Base-by-base conservation (phyloP, 2,797 vertebrate genomes). In the Coilia nasus region DNA sequence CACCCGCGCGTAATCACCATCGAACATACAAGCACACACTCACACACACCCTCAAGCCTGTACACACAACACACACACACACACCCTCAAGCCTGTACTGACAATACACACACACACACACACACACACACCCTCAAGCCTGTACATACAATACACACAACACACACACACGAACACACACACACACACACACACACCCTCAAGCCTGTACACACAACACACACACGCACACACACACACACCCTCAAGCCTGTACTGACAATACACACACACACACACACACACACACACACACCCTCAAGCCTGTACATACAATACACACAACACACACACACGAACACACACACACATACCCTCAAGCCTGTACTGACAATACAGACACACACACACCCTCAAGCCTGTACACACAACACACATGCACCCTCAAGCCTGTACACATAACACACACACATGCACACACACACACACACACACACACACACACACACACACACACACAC, bases 101-200 rank as follows among this genome's bases (percentile, higher is more conserved):
- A n/a, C n/a, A n/a, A 59, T 19, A 67, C 64, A 67, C 62, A 67
- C 62, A 67, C 64, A 71, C 25, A 71, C 64, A 71, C 64, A 71
- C 64, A 71, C 64, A 71, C 25, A 35, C 25, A 15, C 64, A 71
- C 9, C 1, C 28, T 35, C 78, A 85, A 67, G 88, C 83, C 84
- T 87, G 90, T 56, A 87, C 85, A 75, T 86, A 82, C 78, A 67
- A 89, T 54, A 62, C 60, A 25, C n/a, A 62, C 21, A 23, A 67
- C 64, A 67, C 62, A 67, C 62, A 67, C 64, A 71, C 25, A 71
- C 64, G 90, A 90, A 71, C 64, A 71, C 64, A 71, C 64, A 71
- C 25, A 35, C 25, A 15, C 64, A 71, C 9, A 12, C 28, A 67
- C 64, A 67, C 62, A 67, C 62, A 67, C 64, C n/a, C n/a, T n/a